Evolutionary conservation across 2,797 vertebrate genomes (phyloP).

Genomic region (Lagorchestes hirsutus): DNA sequence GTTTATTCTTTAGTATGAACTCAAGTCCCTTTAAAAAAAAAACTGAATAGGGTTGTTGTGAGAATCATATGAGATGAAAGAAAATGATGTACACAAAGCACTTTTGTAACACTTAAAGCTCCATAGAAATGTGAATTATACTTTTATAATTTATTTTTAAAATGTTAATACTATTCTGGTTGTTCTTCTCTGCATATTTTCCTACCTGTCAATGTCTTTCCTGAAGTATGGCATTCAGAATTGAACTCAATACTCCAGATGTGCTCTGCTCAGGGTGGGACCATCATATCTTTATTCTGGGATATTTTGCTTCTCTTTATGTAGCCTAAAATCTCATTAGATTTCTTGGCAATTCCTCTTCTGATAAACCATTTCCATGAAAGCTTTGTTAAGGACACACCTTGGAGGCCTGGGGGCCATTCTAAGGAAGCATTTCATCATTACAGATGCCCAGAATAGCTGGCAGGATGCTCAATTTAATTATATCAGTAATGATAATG

Average conservation of each 20-base stretch:
- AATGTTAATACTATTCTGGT: neutral
- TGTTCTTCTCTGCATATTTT: neutral
- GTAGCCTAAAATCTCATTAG: neutral
- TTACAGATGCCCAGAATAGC: neutral
- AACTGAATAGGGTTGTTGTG: neutral
- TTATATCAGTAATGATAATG: rapidly evolving
- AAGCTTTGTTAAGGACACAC: neutral
- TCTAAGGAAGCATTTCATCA: neutral
- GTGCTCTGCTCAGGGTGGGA: neutral
- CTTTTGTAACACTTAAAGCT: neutral
- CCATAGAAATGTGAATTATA: neutral
- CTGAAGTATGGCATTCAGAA: neutral
- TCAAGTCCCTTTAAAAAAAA: neutral
- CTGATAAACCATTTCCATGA: neutral
- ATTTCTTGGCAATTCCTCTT: neutral
- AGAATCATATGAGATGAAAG: neutral
- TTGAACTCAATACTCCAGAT: neutral
- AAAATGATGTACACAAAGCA: neutral
- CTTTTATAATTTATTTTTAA: neutral
- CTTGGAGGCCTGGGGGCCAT: too few species aligned
- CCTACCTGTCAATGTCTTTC: neutral
- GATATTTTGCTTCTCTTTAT: neutral
- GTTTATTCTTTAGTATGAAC: neutral
- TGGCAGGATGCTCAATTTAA: neutral
- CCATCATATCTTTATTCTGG: neutral